Evolutionary conservation across 2,888 invertebrate species (phyloP).

Genomic region (Toxonevra muliebris): DNA sequence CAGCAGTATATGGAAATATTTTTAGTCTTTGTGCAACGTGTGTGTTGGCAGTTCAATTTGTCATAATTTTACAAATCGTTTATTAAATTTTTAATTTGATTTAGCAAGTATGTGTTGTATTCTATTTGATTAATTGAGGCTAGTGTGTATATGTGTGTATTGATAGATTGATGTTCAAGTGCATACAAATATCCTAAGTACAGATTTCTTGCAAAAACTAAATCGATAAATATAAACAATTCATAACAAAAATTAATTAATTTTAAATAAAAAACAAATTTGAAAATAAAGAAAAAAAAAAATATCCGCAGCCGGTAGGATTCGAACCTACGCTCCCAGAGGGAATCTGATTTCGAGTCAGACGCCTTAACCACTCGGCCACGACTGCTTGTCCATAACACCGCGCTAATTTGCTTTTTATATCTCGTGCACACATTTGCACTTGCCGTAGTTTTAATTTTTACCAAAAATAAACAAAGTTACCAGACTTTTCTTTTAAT

Average conservation of each 20-base stretch:
- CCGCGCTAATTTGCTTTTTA: constrained; percentile 26
- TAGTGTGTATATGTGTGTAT: constrained; percentile 28
- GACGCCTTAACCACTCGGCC: constrained; percentile 67
- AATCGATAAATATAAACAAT: not conserved
- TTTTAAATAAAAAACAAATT: constrained; percentile 4
- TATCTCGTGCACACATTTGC: not conserved
- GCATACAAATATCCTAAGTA: not conserved
- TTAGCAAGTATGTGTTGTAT: not conserved
- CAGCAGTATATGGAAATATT: not conserved
- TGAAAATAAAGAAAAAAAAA: too few relatives aligned
- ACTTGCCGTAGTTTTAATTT: too few relatives aligned
- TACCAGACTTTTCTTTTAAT: not conserved
- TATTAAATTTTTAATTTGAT: too few relatives aligned
- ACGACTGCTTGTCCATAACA: constrained; percentile 58
- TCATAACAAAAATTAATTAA: not conserved
- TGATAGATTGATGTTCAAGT: not conserved
- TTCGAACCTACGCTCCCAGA: constrained; percentile 67
- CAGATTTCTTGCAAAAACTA: too few relatives aligned
- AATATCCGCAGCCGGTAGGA: constrained; percentile 64
- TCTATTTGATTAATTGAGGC: constrained; percentile 33
- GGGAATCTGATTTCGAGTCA: constrained; percentile 67
- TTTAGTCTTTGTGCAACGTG: constrained; percentile 24
- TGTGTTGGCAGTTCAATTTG: constrained; percentile 5
- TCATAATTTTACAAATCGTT: too few relatives aligned
- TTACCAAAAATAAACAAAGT: not conserved